Base-by-base conservation (phyloP, 1,140 invertebrate genomes). In the Papilio glaucus region DNA sequence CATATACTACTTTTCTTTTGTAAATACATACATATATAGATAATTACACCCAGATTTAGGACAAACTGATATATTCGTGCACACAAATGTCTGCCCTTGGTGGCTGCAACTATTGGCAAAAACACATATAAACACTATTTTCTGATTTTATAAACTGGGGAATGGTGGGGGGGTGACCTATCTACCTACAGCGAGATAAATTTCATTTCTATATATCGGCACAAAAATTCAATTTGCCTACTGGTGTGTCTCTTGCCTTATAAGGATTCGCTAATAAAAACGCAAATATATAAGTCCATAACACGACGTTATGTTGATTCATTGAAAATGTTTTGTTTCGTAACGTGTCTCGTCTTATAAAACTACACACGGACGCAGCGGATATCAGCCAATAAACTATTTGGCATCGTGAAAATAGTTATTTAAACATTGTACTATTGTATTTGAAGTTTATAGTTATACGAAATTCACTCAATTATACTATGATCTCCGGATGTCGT, bases 391-490 rank as follows among this genome's bases (percentile, higher is more conserved):
- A 49, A 49, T 49, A 49, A 49, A 49, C 15, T 18, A 21, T 49
- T 10, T 49, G 45, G n/a, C 21, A 21, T 9, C 21, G 45, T 49
- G 45, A 49, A 49, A 49, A 18, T 49, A 49, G 45, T 49, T 49
- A 49, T 49, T 49, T 49, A 49, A 49, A 49, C 45, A 49, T 49
- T n/a, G n/a, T n/a, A 21, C 45, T 49, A 49, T 49, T 49, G 45
- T 49, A 49, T 15, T 45, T 49, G 18, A 21, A 49, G 15, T 49
- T 21, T 49, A 49, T 9, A n/a, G n/a, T n/a, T 9, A 49, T 49
- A 49, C 45, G 9, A 49, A 1, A 49, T 21, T 18, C 45, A 49
- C 21, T 49, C 45, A 10, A 49, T 49, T 49, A 49, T 49, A 49
- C 8, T 21, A 18, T 1, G 8, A 49, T 49, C 45, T 49, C 45